phyloP scores from a whole-genome alignment of 2,113 vertebrate species.

The Sarotherodon lohbergeri region DNA sequence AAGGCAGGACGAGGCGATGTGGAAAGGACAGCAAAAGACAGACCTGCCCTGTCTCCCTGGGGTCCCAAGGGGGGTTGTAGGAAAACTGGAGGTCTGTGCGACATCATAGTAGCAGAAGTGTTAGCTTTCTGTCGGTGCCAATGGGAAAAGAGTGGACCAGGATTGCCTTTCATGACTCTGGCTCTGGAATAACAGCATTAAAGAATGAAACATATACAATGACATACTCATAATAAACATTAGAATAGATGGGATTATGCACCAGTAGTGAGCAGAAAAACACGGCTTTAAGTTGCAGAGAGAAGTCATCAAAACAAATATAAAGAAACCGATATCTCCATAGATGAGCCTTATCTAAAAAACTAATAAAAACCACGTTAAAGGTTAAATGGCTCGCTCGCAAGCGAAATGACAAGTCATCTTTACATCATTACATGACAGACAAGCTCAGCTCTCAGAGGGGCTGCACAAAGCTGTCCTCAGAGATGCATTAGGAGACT shows the following conservation, averaged over 20 bases:
- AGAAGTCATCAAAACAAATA: constrained; percentile 39
- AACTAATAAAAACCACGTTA: neutral
- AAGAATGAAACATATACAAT: constrained; percentile 42
- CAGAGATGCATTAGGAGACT: constrained; percentile 59
- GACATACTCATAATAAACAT: constrained; percentile 53
- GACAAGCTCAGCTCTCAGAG: constrained; percentile 20
- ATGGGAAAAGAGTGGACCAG: constrained; percentile 31
- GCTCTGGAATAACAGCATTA: constrained; percentile 15
- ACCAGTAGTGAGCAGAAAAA: constrained; percentile 7
- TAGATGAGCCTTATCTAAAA: neutral
- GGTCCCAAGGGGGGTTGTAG: constrained; percentile 6
- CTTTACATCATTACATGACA: neutral
- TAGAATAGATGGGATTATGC: neutral
- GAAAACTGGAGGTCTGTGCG: constrained; percentile 16
- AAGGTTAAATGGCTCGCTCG: neutral
- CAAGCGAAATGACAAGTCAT: neutral
- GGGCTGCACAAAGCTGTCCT: constrained; percentile 50
- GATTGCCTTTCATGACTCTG: constrained; percentile 32
- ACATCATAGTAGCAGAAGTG: constrained; percentile 32
- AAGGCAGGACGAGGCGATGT: constrained; percentile 14
- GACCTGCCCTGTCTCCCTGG: constrained; percentile 28
- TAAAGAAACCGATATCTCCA: neutral
- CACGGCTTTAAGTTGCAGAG: neutral
- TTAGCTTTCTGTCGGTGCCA: constrained; percentile 30
- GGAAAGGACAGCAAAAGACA: constrained; percentile 36